phyloP scores from a whole-genome alignment of 1,140 invertebrate species.

The Leptinotarsa undecemlineata region DNA sequence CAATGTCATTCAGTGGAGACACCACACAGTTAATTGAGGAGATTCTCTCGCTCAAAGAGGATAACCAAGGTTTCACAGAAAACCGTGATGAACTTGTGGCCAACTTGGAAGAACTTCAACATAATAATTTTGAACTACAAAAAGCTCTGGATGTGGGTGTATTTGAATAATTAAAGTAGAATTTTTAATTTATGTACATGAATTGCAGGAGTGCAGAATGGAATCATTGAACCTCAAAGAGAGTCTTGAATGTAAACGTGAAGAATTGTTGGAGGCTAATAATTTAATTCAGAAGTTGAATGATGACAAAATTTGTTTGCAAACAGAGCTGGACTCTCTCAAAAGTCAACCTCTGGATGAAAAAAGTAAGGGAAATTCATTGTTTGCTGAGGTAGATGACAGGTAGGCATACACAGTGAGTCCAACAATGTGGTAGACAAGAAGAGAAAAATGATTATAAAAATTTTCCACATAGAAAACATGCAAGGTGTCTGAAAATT shows the following conservation, averaged over 20 bases:
- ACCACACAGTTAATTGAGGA: constrained; percentile 15
- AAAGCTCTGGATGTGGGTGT: neutral
- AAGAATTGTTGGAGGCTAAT: constrained; percentile 38
- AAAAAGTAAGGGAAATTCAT: constrained; percentile 46
- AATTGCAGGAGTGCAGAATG: constrained; percentile 25
- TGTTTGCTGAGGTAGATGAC: constrained; percentile 50
- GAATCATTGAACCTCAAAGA: constrained; percentile 36
- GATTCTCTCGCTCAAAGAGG: constrained; percentile 20
- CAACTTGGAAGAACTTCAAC: neutral
- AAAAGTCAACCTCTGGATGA: constrained; percentile 41
- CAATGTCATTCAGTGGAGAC: constrained; percentile 4
- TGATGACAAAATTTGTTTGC: constrained; percentile 39
- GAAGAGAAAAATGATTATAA: no score
- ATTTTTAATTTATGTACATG: no score
- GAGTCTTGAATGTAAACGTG: constrained; percentile 33
- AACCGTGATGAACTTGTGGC: neutral
- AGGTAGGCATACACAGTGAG: constrained; percentile 28
- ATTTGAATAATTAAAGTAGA: neutral
- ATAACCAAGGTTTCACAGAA: constrained; percentile 20
- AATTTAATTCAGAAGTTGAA: constrained; percentile 36
- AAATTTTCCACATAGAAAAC: no score
- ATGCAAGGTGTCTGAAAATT: no score
- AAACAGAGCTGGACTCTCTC: constrained; percentile 39
- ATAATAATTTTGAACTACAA: neutral
- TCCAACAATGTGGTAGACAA: no score